These are phyloP conservation scores for Limnodromus scolopaceus DNA, from an alignment of 2,797 vertebrate species.

Conservation along the genomic window DNA sequence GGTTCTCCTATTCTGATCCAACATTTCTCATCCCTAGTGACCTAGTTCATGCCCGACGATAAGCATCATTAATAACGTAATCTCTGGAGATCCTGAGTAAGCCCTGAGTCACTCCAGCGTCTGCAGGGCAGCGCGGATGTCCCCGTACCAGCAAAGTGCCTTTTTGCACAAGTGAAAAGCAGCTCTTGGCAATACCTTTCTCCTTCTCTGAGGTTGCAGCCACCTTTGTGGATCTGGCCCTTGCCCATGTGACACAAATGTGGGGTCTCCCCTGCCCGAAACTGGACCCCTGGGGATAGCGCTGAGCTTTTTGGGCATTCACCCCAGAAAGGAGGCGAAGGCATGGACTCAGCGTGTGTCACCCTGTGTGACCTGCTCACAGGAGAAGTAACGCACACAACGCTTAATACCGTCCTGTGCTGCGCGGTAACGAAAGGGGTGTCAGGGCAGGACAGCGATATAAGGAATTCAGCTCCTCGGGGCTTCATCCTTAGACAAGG, in stretches of 20 bases:
- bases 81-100: not conserved
- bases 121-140: not conserved
- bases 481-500: not conserved
- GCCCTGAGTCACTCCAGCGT: not conserved
- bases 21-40: not conserved
- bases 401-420: not conserved
- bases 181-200: not conserved
- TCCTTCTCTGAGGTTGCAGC: not conserved
- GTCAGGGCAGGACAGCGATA: not conserved
- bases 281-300: not conserved
- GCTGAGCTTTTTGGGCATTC: not conserved
- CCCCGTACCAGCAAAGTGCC: not conserved
- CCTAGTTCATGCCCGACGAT: not conserved
- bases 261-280: not conserved
- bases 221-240: not conserved
- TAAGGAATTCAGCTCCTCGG: not conserved
- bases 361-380: not conserved
- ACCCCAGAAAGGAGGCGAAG: not conserved
- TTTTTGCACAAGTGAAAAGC: not conserved
- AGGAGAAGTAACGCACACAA: not conserved
- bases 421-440: not conserved
- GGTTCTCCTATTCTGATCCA: not conserved
- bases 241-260: not conserved
- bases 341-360: not conserved
- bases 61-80: not conserved